Evolutionary conservation across 2,113 vertebrate genomes (phyloP).

Genomic region (Dascyllus trimaculatus): DNA sequence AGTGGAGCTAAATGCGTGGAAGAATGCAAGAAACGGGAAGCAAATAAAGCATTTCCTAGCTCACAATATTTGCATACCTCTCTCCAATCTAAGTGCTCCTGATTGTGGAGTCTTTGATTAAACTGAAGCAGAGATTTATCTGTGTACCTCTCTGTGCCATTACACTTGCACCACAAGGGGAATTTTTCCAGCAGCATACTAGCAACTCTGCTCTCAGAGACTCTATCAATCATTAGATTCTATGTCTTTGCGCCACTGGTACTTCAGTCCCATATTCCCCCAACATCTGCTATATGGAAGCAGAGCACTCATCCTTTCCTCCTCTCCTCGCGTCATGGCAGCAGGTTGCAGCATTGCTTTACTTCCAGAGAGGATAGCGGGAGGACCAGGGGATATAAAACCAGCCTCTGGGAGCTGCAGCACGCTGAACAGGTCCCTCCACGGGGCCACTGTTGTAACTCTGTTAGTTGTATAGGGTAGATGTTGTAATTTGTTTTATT

Average conservation of each 20-base stretch:
- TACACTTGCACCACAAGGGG: slow-evolving; percentile 65
- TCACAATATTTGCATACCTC: slow-evolving; percentile 6
- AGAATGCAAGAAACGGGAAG: neutral
- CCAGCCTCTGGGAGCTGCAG: slow-evolving; percentile 45
- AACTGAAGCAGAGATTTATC: slow-evolving; percentile 51
- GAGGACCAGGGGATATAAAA: slow-evolving; percentile 21
- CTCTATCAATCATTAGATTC: slow-evolving; percentile 73
- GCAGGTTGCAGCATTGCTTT: slow-evolving; percentile 41
- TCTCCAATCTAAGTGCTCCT: neutral
- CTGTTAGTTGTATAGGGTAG: slow-evolving; percentile 13
- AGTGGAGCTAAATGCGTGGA: neutral
- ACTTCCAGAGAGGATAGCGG: slow-evolving; percentile 50
- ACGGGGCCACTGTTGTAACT: slow-evolving; percentile 24
- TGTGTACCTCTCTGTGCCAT: slow-evolving; percentile 45
- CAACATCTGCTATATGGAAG: slow-evolving; percentile 74
- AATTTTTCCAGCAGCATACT: slow-evolving; percentile 58
- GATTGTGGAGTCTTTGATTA: slow-evolving; percentile 29
- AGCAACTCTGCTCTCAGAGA: slow-evolving; percentile 57
- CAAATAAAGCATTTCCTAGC: neutral
- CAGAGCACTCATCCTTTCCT: slow-evolving; percentile 60
- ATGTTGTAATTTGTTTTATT: slow-evolving; percentile 47
- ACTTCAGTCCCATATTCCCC: slow-evolving; percentile 67
- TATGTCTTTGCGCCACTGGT: slow-evolving; percentile 65
- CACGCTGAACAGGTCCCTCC: slow-evolving; percentile 29
- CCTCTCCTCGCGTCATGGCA: slow-evolving; percentile 43